phyloP scores from a whole-genome alignment of 53 echinoderm and acorn worm species.

The Zoroaster sp. region DNA sequence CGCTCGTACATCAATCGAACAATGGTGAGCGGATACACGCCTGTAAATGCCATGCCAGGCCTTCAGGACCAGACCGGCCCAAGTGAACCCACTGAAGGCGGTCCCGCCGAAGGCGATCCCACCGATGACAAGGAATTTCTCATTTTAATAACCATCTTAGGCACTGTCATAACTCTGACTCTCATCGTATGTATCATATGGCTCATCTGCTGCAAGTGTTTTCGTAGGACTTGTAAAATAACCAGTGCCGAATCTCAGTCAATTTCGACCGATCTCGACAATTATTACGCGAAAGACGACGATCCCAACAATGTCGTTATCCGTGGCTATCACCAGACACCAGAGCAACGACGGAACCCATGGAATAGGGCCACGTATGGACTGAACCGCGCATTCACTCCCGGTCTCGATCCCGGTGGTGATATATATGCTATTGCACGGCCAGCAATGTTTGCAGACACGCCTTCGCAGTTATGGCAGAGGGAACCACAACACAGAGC shows the following conservation, averaged over 20 bases:
- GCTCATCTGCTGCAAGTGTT: conserved; percentile 1
- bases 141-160: neutral
- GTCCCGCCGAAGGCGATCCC: too few species aligned
- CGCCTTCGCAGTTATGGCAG: neutral
- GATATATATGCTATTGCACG: neutral
- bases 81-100: too few species aligned
- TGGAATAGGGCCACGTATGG: neutral
- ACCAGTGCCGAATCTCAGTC: neutral
- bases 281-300: neutral
- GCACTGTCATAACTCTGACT: neutral
- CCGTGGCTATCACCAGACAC: neutral
- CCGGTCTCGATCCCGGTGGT: too few species aligned
- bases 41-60: too few species aligned
- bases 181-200: neutral
- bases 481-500: neutral
- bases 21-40: too few species aligned
- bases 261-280: neutral
- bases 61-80: too few species aligned
- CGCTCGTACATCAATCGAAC: too few species aligned
- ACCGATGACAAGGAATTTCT: neutral
- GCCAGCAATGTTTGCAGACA: neutral
- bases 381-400: too few species aligned
- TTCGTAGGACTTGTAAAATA: neutral
- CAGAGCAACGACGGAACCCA: neutral
- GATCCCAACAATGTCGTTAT: neutral